Evolutionary conservation across 2,888 invertebrate species (phyloP).

Genomic region (Chalcosyrphus nemorum): DNA sequence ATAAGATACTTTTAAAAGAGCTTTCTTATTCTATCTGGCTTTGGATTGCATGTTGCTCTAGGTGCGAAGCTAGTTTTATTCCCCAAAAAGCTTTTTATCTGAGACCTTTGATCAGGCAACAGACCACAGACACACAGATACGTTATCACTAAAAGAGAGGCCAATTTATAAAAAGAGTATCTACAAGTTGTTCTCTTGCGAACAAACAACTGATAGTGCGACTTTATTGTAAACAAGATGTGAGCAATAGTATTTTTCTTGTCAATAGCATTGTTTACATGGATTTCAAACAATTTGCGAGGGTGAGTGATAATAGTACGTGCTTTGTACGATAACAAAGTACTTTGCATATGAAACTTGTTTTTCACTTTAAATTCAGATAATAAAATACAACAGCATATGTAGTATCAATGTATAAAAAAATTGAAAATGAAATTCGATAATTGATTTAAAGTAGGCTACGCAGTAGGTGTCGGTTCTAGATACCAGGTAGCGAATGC

Average conservation of each 20-base stretch:
- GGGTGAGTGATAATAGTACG: no score
- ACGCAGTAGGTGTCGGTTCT: neutral
- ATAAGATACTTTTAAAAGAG: constrained; percentile 35
- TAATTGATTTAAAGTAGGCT: neutral
- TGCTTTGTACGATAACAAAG: no score
- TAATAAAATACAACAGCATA: no score
- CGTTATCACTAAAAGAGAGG: constrained; percentile 11
- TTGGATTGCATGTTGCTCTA: neutral
- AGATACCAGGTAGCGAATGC: no score
- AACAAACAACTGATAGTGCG: neutral
- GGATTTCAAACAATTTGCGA: neutral
- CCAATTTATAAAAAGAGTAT: neutral
- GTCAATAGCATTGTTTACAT: no score
- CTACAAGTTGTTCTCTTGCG: neutral
- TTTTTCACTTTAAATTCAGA: no score
- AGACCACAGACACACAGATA: neutral
- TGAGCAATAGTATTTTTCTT: neutral
- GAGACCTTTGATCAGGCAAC: constrained; percentile 23
- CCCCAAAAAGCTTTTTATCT: constrained; percentile 2
- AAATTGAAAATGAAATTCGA: neutral
- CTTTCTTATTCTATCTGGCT: constrained; percentile 9
- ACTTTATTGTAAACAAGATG: neutral
- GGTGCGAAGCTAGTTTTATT: neutral
- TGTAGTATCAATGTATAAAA: neutral
- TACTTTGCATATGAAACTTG: neutral